Percentiles rank a stretch among this genome's conserved stretches.
phyloP scores from a whole-genome alignment of 2,113 vertebrate genomes.

The Grus americana region DNA sequence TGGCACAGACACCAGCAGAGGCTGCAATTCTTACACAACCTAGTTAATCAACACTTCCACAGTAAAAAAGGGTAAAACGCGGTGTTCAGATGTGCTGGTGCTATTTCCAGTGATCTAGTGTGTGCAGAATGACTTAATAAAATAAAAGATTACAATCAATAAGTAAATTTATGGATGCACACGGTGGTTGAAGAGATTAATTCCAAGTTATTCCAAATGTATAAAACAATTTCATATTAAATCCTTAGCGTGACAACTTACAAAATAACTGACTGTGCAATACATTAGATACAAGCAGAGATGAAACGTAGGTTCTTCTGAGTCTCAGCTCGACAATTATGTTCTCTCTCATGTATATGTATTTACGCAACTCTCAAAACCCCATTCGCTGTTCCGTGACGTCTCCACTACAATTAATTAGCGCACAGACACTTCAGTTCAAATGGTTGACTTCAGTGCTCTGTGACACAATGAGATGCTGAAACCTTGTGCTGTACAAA shows the following conservation, averaged over 20 bases:
- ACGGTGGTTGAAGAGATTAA: background rate
- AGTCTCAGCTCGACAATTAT: background rate
- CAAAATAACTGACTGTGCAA: background rate
- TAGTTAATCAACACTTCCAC: background rate
- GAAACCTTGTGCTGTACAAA: background rate
- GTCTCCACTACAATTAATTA: background rate
- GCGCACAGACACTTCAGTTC: background rate
- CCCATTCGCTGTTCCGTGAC: background rate
- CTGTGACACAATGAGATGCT: background rate
- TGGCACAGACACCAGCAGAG: background rate
- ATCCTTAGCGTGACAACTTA: background rate
- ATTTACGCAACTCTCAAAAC: background rate
- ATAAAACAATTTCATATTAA: background rate
- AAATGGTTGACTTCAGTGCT: background rate
- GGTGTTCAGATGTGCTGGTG: background rate
- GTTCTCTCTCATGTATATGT: background rate
- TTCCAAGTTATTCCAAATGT: background rate
- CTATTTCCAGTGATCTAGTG: background rate
- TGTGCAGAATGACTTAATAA: background rate
- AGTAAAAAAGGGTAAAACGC: background rate
- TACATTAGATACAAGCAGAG: background rate
- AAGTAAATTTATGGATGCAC: background rate
- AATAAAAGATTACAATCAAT: background rate
- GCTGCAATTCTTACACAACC: background rate
- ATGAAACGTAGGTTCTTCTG: background rate